A percentile compares a stretch with the other conserved stretches of the same genome.
Evolutionary conservation across 2,888 invertebrate genomes (phyloP).

Genomic region (Melinaea marsaeus): DNA sequence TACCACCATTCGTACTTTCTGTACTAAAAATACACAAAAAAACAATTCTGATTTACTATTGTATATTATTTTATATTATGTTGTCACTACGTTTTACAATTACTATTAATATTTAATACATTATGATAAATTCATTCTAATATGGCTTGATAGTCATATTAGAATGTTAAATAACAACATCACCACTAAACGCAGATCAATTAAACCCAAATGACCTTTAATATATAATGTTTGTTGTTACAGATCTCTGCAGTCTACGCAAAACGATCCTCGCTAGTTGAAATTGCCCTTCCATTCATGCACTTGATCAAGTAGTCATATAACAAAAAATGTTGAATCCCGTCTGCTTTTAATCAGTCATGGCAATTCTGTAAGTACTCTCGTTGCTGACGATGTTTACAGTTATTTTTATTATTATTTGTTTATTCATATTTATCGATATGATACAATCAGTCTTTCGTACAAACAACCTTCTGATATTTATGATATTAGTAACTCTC

Average conservation of each 20-base stretch:
- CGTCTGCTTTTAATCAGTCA: constrained; percentile 51
- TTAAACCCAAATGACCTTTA: constrained; percentile 43
- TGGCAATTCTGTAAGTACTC: constrained; percentile 71
- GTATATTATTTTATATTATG: no score
- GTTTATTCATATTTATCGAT: constrained; percentile 65
- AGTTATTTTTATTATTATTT: constrained; percentile 53
- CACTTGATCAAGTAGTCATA: constrained; percentile 65
- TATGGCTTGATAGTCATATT: background rate
- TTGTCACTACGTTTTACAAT: no score
- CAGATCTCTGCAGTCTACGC: constrained; percentile 59
- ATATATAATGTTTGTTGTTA: constrained; percentile 58
- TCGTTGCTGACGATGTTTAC: constrained; percentile 68
- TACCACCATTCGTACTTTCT: no score
- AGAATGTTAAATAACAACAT: background rate
- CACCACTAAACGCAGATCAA: constrained; percentile 28
- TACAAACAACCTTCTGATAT: constrained; percentile 77
- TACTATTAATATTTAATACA: no score
- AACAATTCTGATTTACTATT: constrained; percentile 25
- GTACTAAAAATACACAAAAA: background rate
- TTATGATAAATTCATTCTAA: background rate
- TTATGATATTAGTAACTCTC: constrained; percentile 68
- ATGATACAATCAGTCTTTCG: constrained; percentile 77
- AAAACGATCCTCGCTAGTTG: constrained; percentile 65
- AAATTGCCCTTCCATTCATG: constrained; percentile 60
- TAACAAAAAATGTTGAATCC: constrained; percentile 47